Percentiles rank a stretch among this genome's conserved stretches.
Conservation (phyloP, 2,797 vertebrate genomes). For the Poeciliopsis infans region DNA sequence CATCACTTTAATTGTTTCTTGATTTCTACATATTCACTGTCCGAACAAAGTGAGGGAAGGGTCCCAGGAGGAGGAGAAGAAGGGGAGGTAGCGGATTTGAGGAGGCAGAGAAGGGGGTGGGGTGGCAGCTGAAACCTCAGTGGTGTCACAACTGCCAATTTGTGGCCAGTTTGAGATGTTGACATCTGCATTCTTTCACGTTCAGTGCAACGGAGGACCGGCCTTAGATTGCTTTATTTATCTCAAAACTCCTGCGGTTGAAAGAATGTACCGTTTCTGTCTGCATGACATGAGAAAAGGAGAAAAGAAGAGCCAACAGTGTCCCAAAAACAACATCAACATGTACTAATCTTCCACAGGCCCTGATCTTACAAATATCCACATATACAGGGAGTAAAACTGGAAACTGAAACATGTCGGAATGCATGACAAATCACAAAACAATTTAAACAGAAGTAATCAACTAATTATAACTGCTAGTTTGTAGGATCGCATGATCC, state of each 20-base stretch:
- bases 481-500: background rate
- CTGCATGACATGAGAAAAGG: slow-evolving; percentile 12
- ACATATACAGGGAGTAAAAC: background rate
- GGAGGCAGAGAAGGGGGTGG: slow-evolving; percentile 2
- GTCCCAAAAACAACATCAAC: slow-evolving; percentile 7
- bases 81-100: slow-evolving; percentile 13
- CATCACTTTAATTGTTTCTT: slow-evolving; percentile 11
- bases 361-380: background rate
- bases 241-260: slow-evolving; percentile 64
- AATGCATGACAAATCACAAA: background rate
- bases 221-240: slow-evolving; percentile 76
- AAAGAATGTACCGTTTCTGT: slow-evolving; percentile 42
- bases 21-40: slow-evolving; percentile 3
- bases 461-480: background rate
- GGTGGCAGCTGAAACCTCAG: slow-evolving; percentile 68
- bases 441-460: background rate
- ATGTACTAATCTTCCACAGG: background rate
- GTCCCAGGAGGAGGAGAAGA: slow-evolving; percentile 17
- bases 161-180: slow-evolving; percentile 71
- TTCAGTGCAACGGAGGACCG: slow-evolving; percentile 52
- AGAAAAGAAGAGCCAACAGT: slow-evolving; percentile 6
- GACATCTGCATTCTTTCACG: slow-evolving; percentile 81
- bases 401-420: background rate
- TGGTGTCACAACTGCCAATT: slow-evolving; percentile 76
- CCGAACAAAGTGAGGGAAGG: slow-evolving; percentile 30